Evolutionary conservation across 2,797 vertebrate species (phyloP).

Genomic region (Falco naumanni): DNA sequence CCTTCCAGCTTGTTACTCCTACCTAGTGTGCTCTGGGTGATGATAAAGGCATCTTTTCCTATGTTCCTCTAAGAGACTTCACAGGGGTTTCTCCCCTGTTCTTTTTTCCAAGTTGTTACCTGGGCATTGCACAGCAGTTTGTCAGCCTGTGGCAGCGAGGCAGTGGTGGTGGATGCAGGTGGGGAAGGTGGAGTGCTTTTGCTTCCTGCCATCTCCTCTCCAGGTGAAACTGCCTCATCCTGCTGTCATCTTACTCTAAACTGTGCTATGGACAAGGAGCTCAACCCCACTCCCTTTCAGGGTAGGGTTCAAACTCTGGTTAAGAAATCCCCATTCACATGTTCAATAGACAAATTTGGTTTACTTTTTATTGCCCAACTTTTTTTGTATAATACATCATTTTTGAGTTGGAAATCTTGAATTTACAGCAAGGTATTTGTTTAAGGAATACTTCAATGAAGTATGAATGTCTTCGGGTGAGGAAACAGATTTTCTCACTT

Average conservation of each 20-base stretch:
- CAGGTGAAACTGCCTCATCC: neutral
- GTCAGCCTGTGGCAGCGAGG: neutral
- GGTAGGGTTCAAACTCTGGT: neutral
- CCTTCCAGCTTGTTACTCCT: neutral
- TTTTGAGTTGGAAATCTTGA: neutral
- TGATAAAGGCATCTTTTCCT: neutral
- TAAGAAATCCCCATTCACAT: neutral
- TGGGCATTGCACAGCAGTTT: neutral
- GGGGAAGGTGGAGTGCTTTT: neutral
- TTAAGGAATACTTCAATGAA: neutral
- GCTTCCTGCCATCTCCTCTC: neutral
- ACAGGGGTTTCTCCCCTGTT: neutral
- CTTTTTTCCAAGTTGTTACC: neutral
- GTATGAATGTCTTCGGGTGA: neutral
- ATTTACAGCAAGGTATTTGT: neutral
- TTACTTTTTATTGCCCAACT: neutral
- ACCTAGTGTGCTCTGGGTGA: accelerated
- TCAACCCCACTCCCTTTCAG: neutral
- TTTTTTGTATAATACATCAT: neutral
- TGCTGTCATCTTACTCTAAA: neutral
- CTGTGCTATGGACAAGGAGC: neutral
- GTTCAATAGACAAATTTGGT: neutral
- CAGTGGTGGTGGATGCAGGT: neutral
- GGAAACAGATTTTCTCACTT: neutral
- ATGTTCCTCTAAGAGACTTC: neutral